A percentile compares a stretch with the other conserved stretches of the same genome.
Evolutionary conservation across 2,888 invertebrate genomes (phyloP).

Genomic region (Mactromeris polynyma): DNA sequence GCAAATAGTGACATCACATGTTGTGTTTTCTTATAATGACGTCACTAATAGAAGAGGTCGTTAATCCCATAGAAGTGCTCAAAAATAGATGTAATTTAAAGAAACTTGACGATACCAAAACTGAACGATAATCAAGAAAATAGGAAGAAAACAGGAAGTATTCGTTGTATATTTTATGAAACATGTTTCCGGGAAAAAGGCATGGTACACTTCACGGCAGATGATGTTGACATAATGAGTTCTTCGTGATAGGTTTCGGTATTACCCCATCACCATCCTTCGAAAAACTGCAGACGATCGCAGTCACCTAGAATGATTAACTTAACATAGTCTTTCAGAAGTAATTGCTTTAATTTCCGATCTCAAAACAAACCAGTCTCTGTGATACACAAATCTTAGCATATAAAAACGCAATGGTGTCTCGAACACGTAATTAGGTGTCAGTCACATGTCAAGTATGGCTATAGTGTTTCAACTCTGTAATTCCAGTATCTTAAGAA

Average conservation of each 20-base stretch:
- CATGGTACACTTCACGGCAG: neutral
- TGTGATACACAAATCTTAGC: neutral
- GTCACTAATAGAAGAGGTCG: too few species aligned
- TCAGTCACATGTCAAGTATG: neutral
- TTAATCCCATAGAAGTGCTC: too few species aligned
- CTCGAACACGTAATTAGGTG: constrained; percentile 7
- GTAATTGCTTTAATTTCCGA: constrained; percentile 16
- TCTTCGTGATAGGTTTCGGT: neutral
- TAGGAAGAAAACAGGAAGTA: too few species aligned
- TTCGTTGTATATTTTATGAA: neutral
- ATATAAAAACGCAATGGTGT: neutral
- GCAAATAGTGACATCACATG: too few species aligned
- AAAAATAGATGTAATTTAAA: too few species aligned
- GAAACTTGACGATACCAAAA: too few species aligned
- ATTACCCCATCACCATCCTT: neutral
- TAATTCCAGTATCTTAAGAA: neutral
- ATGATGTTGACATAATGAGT: neutral
- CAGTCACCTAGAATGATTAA: neutral
- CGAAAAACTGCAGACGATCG: neutral
- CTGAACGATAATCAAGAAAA: too few species aligned
- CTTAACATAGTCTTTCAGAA: neutral
- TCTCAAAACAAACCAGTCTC: neutral
- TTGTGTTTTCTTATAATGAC: too few species aligned
- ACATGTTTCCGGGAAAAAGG: neutral
- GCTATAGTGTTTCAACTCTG: neutral